Percentiles rank a stretch among this genome's conserved stretches.
phyloP scores from a whole-genome alignment of 2,888 invertebrate genomes.

The Drymonia ruficornis region DNA sequence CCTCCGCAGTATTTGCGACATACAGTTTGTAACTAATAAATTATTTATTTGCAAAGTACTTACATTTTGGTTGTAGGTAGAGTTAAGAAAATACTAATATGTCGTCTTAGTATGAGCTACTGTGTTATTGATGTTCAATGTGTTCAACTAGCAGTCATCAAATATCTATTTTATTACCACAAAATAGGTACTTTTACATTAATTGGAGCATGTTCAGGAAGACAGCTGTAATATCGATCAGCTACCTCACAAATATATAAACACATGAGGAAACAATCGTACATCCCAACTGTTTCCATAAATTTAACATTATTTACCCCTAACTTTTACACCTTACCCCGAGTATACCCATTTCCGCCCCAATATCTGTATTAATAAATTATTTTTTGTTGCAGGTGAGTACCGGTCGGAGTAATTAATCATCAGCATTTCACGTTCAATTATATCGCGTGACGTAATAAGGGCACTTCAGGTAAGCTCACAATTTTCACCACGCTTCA shows the following conservation, averaged over 20 bases:
- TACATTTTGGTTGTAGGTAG: too few species aligned
- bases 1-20: not conserved
- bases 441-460: slow-evolving; percentile 28
- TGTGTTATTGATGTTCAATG: too few species aligned
- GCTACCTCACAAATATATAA: not conserved
- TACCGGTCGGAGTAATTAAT: slow-evolving; percentile 31
- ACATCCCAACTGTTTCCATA: not conserved
- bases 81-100: too few species aligned
- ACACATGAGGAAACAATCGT: not conserved
- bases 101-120: too few species aligned
- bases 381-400: slow-evolving; percentile 48
- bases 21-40: not conserved
- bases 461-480: slow-evolving; percentile 37
- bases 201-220: too few species aligned
- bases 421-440: slow-evolving; percentile 28
- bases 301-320: not conserved
- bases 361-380: slow-evolving; percentile 26
- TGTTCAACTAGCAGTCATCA: too few species aligned
- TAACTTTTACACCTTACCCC: not conserved
- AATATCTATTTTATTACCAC: too few species aligned
- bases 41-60: not conserved
- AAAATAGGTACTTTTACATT: too few species aligned
- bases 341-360: not conserved
- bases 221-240: too few species aligned
- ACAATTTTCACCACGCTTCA: slow-evolving; percentile 13